Percentiles rank a stretch among this genome's conserved stretches.
Conservation (phyloP, 2,888 invertebrate species). For the Phortica okadai region DNA sequence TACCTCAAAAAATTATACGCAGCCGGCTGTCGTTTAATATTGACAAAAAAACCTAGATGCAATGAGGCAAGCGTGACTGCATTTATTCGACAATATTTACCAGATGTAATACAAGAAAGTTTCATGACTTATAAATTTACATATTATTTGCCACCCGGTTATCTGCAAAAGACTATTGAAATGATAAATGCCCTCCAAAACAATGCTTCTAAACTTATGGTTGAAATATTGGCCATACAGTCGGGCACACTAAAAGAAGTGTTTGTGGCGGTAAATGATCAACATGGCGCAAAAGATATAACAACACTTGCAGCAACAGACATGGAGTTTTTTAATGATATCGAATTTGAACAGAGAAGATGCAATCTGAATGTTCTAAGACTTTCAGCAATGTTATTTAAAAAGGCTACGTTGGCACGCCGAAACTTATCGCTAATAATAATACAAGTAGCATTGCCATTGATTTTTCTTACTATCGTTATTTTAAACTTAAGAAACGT, state of each 20-base stretch:
- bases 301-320: neutral
- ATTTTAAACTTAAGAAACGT: constrained; percentile 37
- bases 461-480: constrained; percentile 33
- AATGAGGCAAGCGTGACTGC: constrained; percentile 78
- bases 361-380: neutral
- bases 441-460: constrained; percentile 35
- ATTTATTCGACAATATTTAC: constrained; percentile 81
- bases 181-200: constrained; percentile 83
- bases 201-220: constrained; percentile 78
- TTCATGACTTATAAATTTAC: constrained; percentile 85
- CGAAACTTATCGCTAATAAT: constrained; percentile 30
- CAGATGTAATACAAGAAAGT: constrained; percentile 80
- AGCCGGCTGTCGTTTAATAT: constrained; percentile 84
- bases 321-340: constrained; percentile 23
- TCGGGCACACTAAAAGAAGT: constrained; percentile 92
- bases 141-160: constrained; percentile 81
- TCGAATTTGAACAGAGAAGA: neutral
- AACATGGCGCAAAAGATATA: constrained; percentile 49
- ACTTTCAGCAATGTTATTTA: constrained; percentile 79
- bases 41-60: constrained; percentile 77
- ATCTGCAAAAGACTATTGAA: constrained; percentile 80
- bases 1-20: constrained; percentile 89
- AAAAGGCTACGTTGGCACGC: constrained; percentile 31
- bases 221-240: constrained; percentile 87
- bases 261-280: constrained; percentile 83